Base-by-base conservation (phyloP, 2,113 vertebrate genomes). In the Caloenas nicobarica region DNA sequence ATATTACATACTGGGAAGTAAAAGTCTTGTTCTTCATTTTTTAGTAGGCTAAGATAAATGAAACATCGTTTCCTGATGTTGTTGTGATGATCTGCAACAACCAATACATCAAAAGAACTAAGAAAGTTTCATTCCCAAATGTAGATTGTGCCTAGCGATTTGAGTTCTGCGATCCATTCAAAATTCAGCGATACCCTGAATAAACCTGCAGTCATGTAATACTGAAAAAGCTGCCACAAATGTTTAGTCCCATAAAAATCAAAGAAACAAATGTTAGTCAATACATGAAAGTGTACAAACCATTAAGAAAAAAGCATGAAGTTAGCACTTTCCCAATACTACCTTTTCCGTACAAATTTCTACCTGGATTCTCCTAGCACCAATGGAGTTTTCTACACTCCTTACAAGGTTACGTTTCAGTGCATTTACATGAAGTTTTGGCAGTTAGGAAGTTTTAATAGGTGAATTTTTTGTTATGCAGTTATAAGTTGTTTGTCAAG, bases 401-500 rank as follows among this genome's bases (percentile, higher is more conserved):
- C 56, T 77, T 64, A 7, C 28, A 24, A 48, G 8, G 16, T 44
- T 44, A 16, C 16, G 8, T 57, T 64, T 25, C 70, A 36, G 31
- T 28, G 50, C 16, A 46, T 87, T 25, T 83, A 16, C 51, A 31
- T 17, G 65, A 61, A 74, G 46, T 84, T 86, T 72, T 72, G 68
- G 33, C n/a, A 42, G 46, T 92, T 91, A 87, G 34, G 51, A 91
- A 95, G 78, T 89, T 97, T 57, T 88, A 91, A 94, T 60, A 65
- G 54, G 28, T 58, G 28, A 10, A 3, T 54, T 77, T 70, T 82
- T 90, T 83, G 9, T 69, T 66, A 38, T 51, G 23, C 19, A 56
- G 54, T 84, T 92, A 64, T 65, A 94, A 88, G 73, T 72, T 91
- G 62, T 95, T 94, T 96, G 85, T 88, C 53, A 81, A 84, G 53